phyloP scores from a whole-genome alignment of 2,888 invertebrate species.

The Myathropa florea region DNA sequence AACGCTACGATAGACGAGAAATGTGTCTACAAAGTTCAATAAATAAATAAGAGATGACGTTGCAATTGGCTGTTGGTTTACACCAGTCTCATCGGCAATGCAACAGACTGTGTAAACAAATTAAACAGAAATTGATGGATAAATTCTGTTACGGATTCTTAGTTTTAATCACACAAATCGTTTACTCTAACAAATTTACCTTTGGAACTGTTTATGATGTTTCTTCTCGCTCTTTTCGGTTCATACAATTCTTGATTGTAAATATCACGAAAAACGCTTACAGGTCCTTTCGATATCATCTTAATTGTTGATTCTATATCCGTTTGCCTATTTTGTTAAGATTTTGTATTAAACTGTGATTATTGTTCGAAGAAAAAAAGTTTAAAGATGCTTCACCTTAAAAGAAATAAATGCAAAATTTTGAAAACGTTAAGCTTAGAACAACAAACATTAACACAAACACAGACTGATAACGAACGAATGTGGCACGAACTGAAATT shows the following conservation, averaged over 20 bases:
- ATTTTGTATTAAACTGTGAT: neutral
- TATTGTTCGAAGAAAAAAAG: neutral
- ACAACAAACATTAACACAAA: too few relatives aligned
- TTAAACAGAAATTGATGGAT: too few relatives aligned
- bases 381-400: neutral
- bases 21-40: too few relatives aligned
- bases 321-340: neutral
- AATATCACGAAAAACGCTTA: constrained; percentile 81
- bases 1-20: too few relatives aligned
- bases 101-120: too few relatives aligned
- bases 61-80: too few relatives aligned
- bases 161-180: too few relatives aligned
- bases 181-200: constrained; percentile 72
- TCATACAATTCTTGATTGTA: constrained; percentile 82
- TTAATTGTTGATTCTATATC: neutral
- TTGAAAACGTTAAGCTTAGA: neutral
- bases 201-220: constrained; percentile 78
- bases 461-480: neutral
- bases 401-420: neutral
- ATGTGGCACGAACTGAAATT: neutral
- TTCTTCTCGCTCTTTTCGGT: constrained; percentile 76
- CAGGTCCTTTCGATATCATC: constrained; percentile 62
- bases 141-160: too few relatives aligned
- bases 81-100: too few relatives aligned
- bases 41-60: too few relatives aligned